Base-by-base conservation (phyloP, 2,113 vertebrate genomes). In the Saccopteryx bilineata region DNA sequence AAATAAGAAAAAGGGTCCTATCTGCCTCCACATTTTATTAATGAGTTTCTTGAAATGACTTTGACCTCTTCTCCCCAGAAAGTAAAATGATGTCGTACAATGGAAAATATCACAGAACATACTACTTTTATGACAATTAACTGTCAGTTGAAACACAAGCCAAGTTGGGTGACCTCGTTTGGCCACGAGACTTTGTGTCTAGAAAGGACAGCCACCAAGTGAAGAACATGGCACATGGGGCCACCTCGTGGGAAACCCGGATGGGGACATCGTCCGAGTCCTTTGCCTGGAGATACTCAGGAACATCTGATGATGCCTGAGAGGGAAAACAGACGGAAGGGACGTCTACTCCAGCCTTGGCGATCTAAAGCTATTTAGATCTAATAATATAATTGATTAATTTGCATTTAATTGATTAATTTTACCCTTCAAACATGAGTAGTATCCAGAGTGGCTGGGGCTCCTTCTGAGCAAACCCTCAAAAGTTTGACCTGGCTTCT, bases 381-480 rank as follows among this genome's bases (percentile, higher is more conserved):
- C 24, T 50, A 81, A 95, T 63, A 68, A 81, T 79, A 54, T 89
- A 74, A 93, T 39, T 66, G 23, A 94, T 93, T 86, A 63, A 94
- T 52, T 76, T 91, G 24, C 33, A 81, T 79, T 60, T 89, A 74
- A 93, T 39, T 66, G 23, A 94, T 93, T 86, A 68, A 94, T 52
- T 76, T 91, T 74, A 31, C 31, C 91, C 74, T 78, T 90, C 74
- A 60, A 60, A 46, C 13, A 9, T 75, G 48, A 93, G 9, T 60
- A 11, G 8, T 39, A 31, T 72, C 48, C 50, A 12, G 7, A 21
- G 54, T 81, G n/a, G 0, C 23, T 66, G 13, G 78, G 69, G 3
- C 9, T 11, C 0, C 2, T 76, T 58, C 68, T 33, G 9, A 71
- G 31, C n/a, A 39, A 60, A 5, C 68, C 28, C 39, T 78, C n/a